Evolutionary conservation across 2,113 vertebrate species (phyloP).

Genomic region (Erythrocercus mccallii): DNA sequence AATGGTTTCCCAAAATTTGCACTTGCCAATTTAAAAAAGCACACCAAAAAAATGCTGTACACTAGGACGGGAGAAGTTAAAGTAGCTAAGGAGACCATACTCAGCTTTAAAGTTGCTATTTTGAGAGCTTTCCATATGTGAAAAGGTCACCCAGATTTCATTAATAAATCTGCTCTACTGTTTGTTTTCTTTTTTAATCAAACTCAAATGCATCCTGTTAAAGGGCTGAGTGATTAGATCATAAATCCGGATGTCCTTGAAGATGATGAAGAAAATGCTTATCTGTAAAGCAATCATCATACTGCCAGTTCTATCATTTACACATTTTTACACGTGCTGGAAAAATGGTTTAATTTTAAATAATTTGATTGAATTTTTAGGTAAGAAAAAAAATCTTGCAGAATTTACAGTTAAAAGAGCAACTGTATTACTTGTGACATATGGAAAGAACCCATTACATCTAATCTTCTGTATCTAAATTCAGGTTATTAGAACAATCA

Average conservation of each 20-base stretch:
- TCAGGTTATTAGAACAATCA: not conserved
- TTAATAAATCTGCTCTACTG: constrained; percentile 74
- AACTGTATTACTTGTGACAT: not conserved
- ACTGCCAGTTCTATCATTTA: constrained; percentile 84
- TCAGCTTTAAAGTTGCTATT: constrained; percentile 41
- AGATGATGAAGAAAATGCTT: constrained; percentile 87
- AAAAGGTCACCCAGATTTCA: constrained; percentile 84
- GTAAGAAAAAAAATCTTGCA: constrained; percentile 43
- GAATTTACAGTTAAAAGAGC: constrained; percentile 34
- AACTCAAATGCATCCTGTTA: constrained; percentile 83
- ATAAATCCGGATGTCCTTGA: constrained; percentile 93
- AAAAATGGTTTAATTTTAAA: constrained; percentile 73
- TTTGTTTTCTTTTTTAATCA: constrained; percentile 87
- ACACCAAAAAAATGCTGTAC: not conserved
- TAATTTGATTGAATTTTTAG: constrained; percentile 36
- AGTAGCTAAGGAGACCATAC: not conserved
- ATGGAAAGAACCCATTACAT: not conserved
- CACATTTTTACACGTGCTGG: constrained; percentile 82
- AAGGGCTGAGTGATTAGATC: constrained; percentile 86
- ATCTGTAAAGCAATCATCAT: constrained; percentile 92
- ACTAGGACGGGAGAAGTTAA: not conserved
- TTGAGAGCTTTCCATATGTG: constrained; percentile 67
- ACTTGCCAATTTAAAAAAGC: constrained; percentile 29
- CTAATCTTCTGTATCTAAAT: not conserved
- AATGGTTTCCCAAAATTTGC: constrained; percentile 54